A percentile compares a stretch with the other conserved stretches of the same genome.
phyloP scores from a whole-genome alignment of 2,113 vertebrate genomes.

The Jaculus jaculus region DNA sequence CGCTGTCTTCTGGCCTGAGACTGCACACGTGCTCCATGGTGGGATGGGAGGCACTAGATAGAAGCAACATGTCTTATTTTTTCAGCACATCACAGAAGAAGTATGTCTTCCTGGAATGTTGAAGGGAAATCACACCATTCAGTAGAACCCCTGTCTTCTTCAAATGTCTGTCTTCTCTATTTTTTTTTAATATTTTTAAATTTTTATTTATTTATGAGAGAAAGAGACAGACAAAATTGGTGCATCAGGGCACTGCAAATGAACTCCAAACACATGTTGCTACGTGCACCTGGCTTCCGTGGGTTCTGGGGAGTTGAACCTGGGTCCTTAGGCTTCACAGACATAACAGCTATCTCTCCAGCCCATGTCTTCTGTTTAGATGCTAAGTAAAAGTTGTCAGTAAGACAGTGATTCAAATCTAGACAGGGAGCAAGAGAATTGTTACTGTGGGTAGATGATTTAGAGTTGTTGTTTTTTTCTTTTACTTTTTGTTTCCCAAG shows the following conservation, averaged over 20 bases:
- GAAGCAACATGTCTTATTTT: constrained; percentile 6
- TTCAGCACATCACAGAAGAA: background rate
- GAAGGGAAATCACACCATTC: background rate
- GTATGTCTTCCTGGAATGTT: background rate
- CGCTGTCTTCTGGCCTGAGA: background rate
- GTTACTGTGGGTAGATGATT: background rate
- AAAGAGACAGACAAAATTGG: too few relatives aligned
- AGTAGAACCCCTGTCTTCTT: background rate
- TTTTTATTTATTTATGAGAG: too few relatives aligned
- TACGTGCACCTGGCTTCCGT: too few relatives aligned
- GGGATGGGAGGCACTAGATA: background rate
- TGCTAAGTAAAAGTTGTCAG: background rate
- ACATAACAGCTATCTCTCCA: too few relatives aligned
- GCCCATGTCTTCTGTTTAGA: background rate
- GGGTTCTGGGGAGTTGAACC: too few relatives aligned
- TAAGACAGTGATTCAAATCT: background rate
- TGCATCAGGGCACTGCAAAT: too few relatives aligned
- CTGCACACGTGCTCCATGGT: background rate
- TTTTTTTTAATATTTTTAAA: too few relatives aligned
- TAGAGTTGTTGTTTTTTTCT: background rate
- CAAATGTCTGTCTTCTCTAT: background rate
- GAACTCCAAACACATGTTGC: too few relatives aligned
- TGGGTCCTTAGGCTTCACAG: too few relatives aligned
- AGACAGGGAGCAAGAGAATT: background rate
- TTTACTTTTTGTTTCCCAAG: background rate